Base-by-base conservation (phyloP, 2,888 invertebrate species). In the Ornithoptera alexandrae region DNA sequence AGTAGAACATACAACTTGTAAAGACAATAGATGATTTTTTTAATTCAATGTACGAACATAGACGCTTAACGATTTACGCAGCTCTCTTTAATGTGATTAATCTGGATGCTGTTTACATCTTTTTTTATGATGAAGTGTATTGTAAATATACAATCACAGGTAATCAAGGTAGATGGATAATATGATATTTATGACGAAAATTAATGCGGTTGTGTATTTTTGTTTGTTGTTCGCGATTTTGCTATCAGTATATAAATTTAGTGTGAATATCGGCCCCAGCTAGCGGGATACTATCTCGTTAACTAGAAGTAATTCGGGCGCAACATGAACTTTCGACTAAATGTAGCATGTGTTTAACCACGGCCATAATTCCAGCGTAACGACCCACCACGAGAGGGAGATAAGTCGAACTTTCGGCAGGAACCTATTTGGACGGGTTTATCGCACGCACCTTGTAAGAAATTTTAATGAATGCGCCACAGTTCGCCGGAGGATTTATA, bases 311-410 rank as follows among this genome's bases (percentile, higher is more conserved):
- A 88, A 86, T 86, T 88, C 86, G 81, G 78, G 89, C 85, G 88
- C 81, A 86, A 84, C 88, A 84, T 86, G 89, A 88, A 91, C 86
- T 90, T 91, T 89, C 87, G 82, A 88, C 84, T 89, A 89, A 91
- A 90, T 88, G 91, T 90, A 88, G 87, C 91, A 92, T 92, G 90
- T 92, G 92, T 90, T 91, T 87, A 89, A 90, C 90, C 89, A 80
- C 85, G 77, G 82, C 88, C 85, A 89, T 91, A 90, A 90, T 90
- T 92, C 84, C 80, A 80, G 79, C 84, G 84, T 88, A 90, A 91
- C 91, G 90, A 89, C 89, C 89, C 79, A 76, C 88, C 88, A 90
- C 90, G 92, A 89, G 91, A 84, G 87, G 78, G 84, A 91, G 92
- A 92, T 92, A 92, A 92, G 87, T 90, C 83, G 83, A 91, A 90